Conservation (phyloP, 2,888 invertebrate genomes). For the Drosophila basisetae region DNA sequence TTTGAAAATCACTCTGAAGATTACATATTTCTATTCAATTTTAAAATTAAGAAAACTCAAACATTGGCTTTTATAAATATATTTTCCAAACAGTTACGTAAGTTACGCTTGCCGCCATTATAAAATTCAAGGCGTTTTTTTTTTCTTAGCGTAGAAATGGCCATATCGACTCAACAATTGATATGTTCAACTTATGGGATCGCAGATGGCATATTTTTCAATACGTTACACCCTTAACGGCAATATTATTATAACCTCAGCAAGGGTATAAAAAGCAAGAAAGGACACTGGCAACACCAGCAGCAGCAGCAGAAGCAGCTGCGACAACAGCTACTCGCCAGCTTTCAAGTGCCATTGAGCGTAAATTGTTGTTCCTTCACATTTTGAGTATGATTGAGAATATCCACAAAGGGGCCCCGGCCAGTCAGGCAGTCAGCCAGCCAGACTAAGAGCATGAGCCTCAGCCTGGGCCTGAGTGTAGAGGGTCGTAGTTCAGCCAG, state of each 20-base stretch:
- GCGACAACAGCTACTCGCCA: slow-evolving; percentile 57
- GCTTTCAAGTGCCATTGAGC: slow-evolving; percentile 82
- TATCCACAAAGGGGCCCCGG: slow-evolving; percentile 64
- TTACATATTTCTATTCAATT: too few relatives aligned
- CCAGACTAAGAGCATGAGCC: neutral
- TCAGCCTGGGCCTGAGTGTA: neutral
- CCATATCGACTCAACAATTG: neutral
- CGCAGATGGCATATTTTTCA: neutral
- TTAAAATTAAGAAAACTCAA: too few relatives aligned
- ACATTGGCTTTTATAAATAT: too few relatives aligned
- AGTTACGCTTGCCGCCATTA: too few relatives aligned
- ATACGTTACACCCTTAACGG: neutral
- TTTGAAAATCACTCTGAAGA: too few relatives aligned
- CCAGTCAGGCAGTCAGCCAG: neutral
- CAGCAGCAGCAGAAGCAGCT: slow-evolving; percentile 37
- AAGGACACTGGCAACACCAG: slow-evolving; percentile 32
- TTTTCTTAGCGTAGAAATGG: neutral
- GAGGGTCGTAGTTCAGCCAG: slow-evolving; percentile 45
- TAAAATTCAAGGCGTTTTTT: too few relatives aligned
- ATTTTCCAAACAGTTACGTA: too few relatives aligned
- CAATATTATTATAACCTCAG: neutral
- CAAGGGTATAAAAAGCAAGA: slow-evolving; percentile 14
- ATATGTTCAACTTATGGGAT: neutral
- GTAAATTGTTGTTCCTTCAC: slow-evolving; percentile 83
- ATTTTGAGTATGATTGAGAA: slow-evolving; percentile 83